phyloP scores from a whole-genome alignment of 2,797 vertebrate species.

The Periparus ater region DNA sequence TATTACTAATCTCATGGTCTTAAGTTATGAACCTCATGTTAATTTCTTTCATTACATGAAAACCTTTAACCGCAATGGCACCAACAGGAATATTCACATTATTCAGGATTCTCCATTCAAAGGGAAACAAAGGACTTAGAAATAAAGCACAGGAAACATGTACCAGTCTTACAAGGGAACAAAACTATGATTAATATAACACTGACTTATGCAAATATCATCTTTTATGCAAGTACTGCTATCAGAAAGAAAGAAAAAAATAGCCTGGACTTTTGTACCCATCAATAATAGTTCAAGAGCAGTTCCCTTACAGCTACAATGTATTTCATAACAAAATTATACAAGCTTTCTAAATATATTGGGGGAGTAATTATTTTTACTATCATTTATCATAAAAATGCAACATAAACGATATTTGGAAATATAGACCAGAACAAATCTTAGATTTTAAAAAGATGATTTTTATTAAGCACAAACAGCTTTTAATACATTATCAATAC shows the following conservation, averaged over 20 bases:
- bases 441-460: slow-evolving; percentile 78
- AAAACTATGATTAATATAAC: not conserved
- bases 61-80: not conserved
- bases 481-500: slow-evolving; percentile 84
- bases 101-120: not conserved
- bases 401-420: not conserved
- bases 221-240: not conserved
- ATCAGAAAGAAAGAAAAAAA: not conserved
- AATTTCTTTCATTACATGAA: not conserved
- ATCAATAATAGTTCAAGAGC: not conserved
- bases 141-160: not conserved
- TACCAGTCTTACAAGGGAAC: not conserved
- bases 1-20: not conserved
- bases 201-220: not conserved
- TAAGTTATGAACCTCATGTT: not conserved
- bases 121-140: not conserved
- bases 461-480: slow-evolving; percentile 84
- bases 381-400: not conserved
- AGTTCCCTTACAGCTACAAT: not conserved
- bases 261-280: not conserved
- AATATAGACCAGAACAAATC: slow-evolving; percentile 68
- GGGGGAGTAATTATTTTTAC: not conserved
- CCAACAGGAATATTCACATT: not conserved
- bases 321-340: not conserved
- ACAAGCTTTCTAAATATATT: not conserved